Evolutionary conservation across 2,797 vertebrate species (phyloP), one percentile per base, ranked within the genome.

Genomic region (Epinephelus awoara): DNA sequence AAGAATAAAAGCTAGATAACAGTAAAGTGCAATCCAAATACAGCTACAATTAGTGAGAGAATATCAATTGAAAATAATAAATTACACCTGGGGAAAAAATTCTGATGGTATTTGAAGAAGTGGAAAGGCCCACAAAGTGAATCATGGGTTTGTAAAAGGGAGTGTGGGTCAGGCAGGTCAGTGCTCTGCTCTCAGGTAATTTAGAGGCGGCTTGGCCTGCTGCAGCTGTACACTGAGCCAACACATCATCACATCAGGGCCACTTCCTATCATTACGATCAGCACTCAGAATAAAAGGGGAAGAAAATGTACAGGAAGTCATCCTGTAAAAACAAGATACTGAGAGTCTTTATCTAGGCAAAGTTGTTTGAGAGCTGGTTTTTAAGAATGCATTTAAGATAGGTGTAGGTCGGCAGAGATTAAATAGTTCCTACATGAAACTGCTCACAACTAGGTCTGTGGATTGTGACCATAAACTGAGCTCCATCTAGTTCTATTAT

Each of bases 301-400:
- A 38, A 75, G 79, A 87, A 75, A 80, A 78, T 46, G 54, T 67
- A 67, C 84, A 88, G 87, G 85, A 86, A 88, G 78, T 72, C 61
- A 72, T 83, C 64, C 83, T 73, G 82, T 84, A 77, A 85, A 89
- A 88, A 86, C 75, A 90, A 75, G 77, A 91, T 79, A 83, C 52
- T 13, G 46, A 72, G 67, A 80, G 62, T 38, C 57, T 77, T 77
- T 47, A 47, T 44, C 66, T 34, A 40, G 62, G 49, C 21, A 83
- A 74, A 75, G 67, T 23, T 34, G 25, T 15, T 17, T 9, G 4
- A 11, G 72, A 79, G 79, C 56, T 50, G 23, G 12, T 38, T 74
- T 58, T 61, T 14, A 67, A 69, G 62, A 84, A 78, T 13, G 27
- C 4, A 11, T 72, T 77, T 46, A 49, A 12, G 7, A 1, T 34